Conservation (phyloP, 2,113 vertebrate species). For the Bufo bufo region DNA sequence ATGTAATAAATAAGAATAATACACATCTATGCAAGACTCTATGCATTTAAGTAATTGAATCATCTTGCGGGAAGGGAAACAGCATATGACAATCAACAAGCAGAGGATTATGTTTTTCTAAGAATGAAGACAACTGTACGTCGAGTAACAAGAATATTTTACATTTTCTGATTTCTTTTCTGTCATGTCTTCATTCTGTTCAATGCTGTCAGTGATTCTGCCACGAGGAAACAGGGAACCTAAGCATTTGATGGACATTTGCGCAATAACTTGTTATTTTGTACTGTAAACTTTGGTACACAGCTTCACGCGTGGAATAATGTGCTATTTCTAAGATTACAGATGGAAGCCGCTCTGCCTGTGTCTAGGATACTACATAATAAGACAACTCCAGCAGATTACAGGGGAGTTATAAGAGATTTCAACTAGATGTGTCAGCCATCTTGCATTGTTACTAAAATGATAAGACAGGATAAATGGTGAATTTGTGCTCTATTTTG, state of each 20-base stretch:
- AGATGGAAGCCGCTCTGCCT: not conserved
- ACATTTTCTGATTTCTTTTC: conserved; percentile 42
- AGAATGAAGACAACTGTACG: conserved; percentile 13
- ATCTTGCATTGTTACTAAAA: conserved; percentile 18
- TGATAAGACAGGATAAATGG: conserved; percentile 4
- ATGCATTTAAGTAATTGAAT: conserved; percentile 26
- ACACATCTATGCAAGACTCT: not conserved
- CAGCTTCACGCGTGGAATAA: not conserved
- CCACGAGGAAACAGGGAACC: not conserved
- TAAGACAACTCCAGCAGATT: conserved; percentile 3
- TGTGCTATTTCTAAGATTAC: not conserved
- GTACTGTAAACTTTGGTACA: not conserved
- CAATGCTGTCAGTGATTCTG: conserved; percentile 17
- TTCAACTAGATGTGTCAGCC: not conserved
- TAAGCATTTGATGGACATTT: conserved; percentile 19
- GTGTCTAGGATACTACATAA: conserved; percentile 1
- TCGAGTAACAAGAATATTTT: conserved; percentile 37
- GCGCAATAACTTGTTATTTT: conserved; percentile 25
- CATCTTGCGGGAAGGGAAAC: not conserved
- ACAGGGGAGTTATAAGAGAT: not conserved
- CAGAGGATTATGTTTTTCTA: not conserved
- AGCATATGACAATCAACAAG: conserved; percentile 29
- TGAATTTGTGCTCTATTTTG: not conserved
- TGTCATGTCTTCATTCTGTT: conserved; percentile 32
- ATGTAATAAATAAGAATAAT: conserved; percentile 15